Evolutionary conservation across 2,888 invertebrate species (phyloP).

Genomic region (Lycophotia porphyrea): DNA sequence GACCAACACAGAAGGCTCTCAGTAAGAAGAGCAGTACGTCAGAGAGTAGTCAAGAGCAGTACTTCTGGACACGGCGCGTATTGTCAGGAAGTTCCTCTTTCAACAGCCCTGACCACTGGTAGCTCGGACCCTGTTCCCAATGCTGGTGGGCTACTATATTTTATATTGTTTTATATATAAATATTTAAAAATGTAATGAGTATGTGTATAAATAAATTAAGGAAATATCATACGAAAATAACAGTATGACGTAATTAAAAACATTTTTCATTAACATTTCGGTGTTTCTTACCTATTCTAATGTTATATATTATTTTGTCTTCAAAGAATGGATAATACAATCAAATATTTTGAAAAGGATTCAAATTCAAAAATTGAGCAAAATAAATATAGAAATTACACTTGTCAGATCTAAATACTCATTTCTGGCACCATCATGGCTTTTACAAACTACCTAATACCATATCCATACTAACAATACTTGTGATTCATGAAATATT

Average conservation of each 20-base stretch:
- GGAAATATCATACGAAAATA: slow-evolving; percentile 42
- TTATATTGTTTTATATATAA: too few relatives aligned
- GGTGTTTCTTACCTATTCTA: slow-evolving; percentile 1
- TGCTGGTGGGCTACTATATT: too few relatives aligned
- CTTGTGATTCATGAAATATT: slow-evolving; percentile 53
- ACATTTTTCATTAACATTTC: slow-evolving; percentile 16
- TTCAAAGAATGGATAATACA: neutral
- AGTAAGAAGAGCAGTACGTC: too few relatives aligned
- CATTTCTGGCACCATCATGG: slow-evolving; percentile 78
- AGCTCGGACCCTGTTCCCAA: too few relatives aligned
- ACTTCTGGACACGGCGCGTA: too few relatives aligned
- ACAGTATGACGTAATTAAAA: slow-evolving; percentile 30
- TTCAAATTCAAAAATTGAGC: slow-evolving; percentile 58
- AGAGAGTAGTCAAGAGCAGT: too few relatives aligned
- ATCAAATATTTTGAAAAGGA: slow-evolving; percentile 15
- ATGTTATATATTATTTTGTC: neutral
- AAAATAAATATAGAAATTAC: slow-evolving; percentile 50
- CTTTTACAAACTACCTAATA: slow-evolving; percentile 61
- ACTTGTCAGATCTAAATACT: slow-evolving; percentile 67
- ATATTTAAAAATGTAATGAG: too few relatives aligned
- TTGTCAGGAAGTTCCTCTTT: too few relatives aligned
- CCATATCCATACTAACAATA: slow-evolving; percentile 47
- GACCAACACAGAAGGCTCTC: too few relatives aligned
- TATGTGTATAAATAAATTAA: too few relatives aligned
- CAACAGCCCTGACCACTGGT: too few relatives aligned